Evolutionary conservation across 2,888 invertebrate species (phyloP).

Genomic region (Crepidodera aurea): DNA sequence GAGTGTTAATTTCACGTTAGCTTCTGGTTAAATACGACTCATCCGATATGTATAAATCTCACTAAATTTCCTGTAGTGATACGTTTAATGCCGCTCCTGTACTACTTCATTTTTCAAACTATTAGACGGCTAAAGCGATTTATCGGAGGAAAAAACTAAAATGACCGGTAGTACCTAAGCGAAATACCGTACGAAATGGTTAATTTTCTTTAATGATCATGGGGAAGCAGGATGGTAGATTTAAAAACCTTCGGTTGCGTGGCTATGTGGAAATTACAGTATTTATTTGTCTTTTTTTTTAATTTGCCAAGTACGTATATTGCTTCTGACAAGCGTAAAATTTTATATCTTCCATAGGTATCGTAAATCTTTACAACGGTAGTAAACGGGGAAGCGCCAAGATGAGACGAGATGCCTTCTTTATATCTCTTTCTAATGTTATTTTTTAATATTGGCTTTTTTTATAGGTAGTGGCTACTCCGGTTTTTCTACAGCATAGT

Average conservation of each 20-base stretch:
- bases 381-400: neutral
- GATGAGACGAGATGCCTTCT: neutral
- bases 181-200: neutral
- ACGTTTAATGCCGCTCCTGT: neutral
- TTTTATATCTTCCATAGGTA: neutral
- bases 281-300: neutral
- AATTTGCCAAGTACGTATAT: neutral
- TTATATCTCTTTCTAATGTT: too few relatives aligned
- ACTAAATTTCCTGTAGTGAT: too few relatives aligned
- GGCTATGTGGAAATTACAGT: neutral
- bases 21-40: too few relatives aligned
- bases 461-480: too few relatives aligned
- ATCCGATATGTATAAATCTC: too few relatives aligned
- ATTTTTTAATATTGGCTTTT: too few relatives aligned
- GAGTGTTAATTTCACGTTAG: too few relatives aligned
- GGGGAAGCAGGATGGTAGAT: neutral
- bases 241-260: neutral
- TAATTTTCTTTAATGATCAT: neutral
- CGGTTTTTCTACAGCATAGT: too few relatives aligned
- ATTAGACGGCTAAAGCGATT: neutral
- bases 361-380: neutral
- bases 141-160: neutral
- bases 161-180: neutral
- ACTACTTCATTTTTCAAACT: neutral
- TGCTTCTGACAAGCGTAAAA: neutral